Evolutionary conservation across 2,797 vertebrate species (phyloP).

Genomic region (Sebastes melanostomus): DNA sequence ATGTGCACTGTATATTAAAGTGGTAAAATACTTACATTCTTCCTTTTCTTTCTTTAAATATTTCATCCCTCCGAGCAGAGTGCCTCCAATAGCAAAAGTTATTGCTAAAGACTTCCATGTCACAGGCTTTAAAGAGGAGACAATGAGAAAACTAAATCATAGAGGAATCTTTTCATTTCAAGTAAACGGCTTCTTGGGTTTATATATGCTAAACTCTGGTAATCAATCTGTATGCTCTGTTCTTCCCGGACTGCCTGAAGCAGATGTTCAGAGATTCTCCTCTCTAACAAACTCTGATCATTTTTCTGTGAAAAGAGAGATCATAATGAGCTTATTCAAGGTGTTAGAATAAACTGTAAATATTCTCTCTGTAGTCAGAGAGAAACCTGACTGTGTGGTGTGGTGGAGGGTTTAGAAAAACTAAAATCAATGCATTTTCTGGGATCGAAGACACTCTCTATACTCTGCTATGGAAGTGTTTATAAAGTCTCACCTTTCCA

Average conservation of each 20-base stretch:
- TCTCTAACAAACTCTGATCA: background rate
- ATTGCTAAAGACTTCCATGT: conserved; percentile 93
- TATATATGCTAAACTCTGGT: background rate
- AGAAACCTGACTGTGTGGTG: background rate
- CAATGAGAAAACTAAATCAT: background rate
- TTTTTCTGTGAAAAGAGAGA: background rate
- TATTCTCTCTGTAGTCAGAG: background rate
- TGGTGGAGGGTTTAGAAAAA: too few species aligned
- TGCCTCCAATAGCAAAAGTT: conserved; percentile 88
- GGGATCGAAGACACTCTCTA: too few species aligned
- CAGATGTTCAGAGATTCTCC: background rate
- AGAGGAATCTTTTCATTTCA: background rate
- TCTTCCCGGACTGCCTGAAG: too few species aligned
- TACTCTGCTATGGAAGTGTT: too few species aligned
- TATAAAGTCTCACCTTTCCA: too few species aligned
- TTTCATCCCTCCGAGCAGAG: conserved; percentile 88
- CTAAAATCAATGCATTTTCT: too few species aligned
- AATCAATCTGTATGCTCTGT: background rate
- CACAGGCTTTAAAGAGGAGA: conserved; percentile 84
- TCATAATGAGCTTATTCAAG: background rate
- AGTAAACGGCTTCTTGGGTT: background rate
- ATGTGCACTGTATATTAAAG: background rate
- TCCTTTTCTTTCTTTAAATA: conserved; percentile 89
- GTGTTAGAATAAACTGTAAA: background rate
- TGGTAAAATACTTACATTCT: conserved; percentile 80